phyloP scores from a whole-genome alignment of 2,888 invertebrate genomes.

The Rutpela maculata region DNA sequence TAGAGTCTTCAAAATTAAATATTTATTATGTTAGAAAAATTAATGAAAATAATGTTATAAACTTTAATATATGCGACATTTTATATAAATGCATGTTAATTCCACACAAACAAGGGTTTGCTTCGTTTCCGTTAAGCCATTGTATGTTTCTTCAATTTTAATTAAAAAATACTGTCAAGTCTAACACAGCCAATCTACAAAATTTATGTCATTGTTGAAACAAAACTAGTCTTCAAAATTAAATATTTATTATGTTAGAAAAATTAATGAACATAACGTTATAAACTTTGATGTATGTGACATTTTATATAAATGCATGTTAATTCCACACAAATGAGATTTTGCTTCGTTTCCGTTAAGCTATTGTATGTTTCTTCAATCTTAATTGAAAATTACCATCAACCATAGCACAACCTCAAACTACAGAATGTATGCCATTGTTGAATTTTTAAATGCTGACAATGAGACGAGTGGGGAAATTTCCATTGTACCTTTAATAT shows the following conservation, averaged over 20 bases:
- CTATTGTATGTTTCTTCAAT: not conserved
- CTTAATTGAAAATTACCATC: not conserved
- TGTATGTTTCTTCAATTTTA: not conserved
- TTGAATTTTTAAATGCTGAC: not conserved
- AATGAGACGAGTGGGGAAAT: not conserved
- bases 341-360: not conserved
- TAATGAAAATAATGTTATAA: not conserved
- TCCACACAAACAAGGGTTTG: not conserved
- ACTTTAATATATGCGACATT: not conserved
- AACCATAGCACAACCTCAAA: not conserved
- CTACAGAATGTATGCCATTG: not conserved
- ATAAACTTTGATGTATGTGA: not conserved
- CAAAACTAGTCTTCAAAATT: slow-evolving; percentile 4
- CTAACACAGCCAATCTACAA: not conserved
- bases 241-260: slow-evolving; percentile 11
- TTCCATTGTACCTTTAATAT: not conserved
- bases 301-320: slow-evolving; percentile 14
- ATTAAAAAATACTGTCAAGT: not conserved
- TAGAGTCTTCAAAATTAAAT: slow-evolving; percentile 6
- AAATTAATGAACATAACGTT: not conserved
- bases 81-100: slow-evolving; percentile 11
- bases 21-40: slow-evolving; percentile 9
- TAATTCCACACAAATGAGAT: not conserved
- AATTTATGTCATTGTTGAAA: too few species aligned
- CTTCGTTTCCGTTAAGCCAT: not conserved